phyloP scores from a whole-genome alignment of 2,888 invertebrate genomes.

The Coremacera marginata region DNA sequence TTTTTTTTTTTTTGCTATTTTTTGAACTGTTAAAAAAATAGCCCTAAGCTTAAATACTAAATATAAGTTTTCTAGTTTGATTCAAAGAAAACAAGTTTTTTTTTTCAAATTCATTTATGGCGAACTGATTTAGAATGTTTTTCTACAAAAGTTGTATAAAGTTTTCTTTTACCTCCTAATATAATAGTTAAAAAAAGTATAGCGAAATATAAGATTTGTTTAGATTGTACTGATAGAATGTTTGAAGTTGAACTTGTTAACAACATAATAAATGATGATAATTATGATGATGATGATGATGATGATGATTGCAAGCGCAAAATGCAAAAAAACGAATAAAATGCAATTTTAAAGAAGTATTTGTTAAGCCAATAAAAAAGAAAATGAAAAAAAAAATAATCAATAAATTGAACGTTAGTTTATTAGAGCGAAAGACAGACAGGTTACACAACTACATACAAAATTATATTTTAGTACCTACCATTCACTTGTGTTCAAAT shows the following conservation, averaged over 20 bases:
- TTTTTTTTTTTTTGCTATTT: no score
- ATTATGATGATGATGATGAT: background rate
- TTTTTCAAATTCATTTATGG: background rate
- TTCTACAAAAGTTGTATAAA: no score
- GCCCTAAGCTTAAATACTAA: no score
- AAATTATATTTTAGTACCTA: background rate
- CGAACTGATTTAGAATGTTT: constrained; percentile 4
- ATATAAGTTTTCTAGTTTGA: no score
- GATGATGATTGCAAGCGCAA: background rate
- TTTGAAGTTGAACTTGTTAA: background rate
- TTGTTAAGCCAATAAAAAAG: constrained; percentile 17
- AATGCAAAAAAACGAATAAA: constrained; percentile 23
- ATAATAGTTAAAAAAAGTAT: background rate
- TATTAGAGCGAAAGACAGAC: background rate
- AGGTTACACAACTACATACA: background rate
- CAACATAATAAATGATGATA: background rate
- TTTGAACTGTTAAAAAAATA: background rate
- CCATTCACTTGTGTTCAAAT: no score
- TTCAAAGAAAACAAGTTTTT: no score
- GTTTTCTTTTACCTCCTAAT: no score
- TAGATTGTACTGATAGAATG: background rate
- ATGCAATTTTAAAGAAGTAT: constrained; percentile 27
- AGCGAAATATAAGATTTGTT: background rate
- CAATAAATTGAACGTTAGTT: background rate
- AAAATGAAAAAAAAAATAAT: constrained; percentile 13